Conservation (phyloP, 2,888 invertebrate genomes). For the Cylindroiulus punctatus region DNA sequence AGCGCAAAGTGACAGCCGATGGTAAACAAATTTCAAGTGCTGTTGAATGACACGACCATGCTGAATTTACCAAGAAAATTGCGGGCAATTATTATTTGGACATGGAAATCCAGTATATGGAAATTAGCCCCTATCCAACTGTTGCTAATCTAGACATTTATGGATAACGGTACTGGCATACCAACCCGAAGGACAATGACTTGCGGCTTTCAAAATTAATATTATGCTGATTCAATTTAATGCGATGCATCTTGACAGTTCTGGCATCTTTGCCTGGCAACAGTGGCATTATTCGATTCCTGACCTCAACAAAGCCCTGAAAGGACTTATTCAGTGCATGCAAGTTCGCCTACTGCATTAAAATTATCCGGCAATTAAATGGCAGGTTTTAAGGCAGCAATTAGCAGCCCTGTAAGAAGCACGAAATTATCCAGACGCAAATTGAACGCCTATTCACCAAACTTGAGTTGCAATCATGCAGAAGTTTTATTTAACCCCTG, state of each 20-base stretch:
- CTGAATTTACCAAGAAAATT: not conserved
- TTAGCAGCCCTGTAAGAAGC: too few relatives aligned
- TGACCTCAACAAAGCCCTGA: not conserved
- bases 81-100: not conserved
- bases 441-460: too few relatives aligned
- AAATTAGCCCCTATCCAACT: not conserved
- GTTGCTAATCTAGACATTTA: not conserved
- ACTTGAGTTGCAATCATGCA: too few relatives aligned
- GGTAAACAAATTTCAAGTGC: not conserved
- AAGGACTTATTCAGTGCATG: not conserved
- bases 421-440: too few relatives aligned
- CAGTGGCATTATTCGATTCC: conserved; percentile 4
- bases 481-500: too few relatives aligned
- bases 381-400: too few relatives aligned
- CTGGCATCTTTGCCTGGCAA: not conserved
- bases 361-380: not conserved
- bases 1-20: not conserved
- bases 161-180: not conserved
- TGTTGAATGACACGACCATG: not conserved
- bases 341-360: not conserved
- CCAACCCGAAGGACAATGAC: not conserved
- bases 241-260: not conserved
- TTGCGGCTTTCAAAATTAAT: not conserved
- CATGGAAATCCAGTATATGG: not conserved
- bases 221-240: not conserved